Percentiles rank a stretch among this genome's conserved stretches.
Conservation (phyloP, 2,113 vertebrate species). For the Platycercus adscitus region DNA sequence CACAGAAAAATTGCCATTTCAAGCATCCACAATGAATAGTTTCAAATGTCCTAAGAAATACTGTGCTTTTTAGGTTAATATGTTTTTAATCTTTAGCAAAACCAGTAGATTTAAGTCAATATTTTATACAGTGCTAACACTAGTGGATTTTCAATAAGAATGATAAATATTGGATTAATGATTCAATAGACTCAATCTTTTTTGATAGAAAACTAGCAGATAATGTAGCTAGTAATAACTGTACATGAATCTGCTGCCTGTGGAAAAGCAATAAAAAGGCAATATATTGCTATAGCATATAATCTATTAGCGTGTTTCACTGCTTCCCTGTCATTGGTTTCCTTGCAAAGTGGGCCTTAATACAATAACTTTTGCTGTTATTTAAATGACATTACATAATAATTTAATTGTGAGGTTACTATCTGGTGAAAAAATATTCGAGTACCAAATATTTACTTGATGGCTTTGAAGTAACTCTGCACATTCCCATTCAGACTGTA, state of each 20-base stretch:
- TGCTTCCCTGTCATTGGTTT: conserved; percentile 34
- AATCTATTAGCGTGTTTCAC: conserved; percentile 73
- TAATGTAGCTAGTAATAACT: conserved; percentile 75
- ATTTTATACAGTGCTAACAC: conserved; percentile 69
- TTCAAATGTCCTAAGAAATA: conserved; percentile 76
- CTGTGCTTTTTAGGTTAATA: conserved; percentile 69
- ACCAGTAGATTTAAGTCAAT: conserved; percentile 75
- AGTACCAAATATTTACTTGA: conserved; percentile 21
- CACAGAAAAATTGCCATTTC: conserved; percentile 70
- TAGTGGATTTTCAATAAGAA: conserved; percentile 75
- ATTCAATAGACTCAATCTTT: conserved; percentile 76
- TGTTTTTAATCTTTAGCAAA: conserved; percentile 75
- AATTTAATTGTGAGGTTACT: conserved; percentile 47
- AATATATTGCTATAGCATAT: conserved; percentile 65
- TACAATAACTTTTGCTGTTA: conserved; percentile 52
- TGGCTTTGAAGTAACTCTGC: neutral
- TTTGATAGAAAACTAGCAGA: conserved; percentile 73
- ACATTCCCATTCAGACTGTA: neutral
- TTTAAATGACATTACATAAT: conserved; percentile 47
- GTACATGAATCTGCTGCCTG: conserved; percentile 70
- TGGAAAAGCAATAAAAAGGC: conserved; percentile 66
- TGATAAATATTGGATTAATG: conserved; percentile 77
- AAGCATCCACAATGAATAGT: conserved; percentile 70
- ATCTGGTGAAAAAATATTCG: neutral
- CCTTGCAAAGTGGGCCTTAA: conserved; percentile 65